Base-by-base conservation (phyloP, 2,888 invertebrate species). In the Rhodophaea formosa region DNA sequence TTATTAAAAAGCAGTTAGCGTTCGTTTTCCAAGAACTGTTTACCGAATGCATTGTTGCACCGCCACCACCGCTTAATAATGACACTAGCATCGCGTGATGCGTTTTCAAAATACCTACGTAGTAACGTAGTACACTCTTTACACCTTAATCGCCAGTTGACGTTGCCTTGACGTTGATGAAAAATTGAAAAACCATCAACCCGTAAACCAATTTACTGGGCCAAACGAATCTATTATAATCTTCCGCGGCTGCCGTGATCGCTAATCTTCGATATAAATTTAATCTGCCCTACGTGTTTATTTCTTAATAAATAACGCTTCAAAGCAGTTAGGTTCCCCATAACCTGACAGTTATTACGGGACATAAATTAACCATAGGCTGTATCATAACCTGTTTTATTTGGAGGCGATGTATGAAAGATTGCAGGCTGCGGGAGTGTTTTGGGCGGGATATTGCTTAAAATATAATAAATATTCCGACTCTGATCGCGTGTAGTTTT, bases 401-500 rank as follows among this genome's bases (percentile, higher is more conserved):
- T 54, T 51, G 8, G 32, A 14, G 30, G n/a, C 17, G 12, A 30
- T 29, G 15, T 47, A 53, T 54, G 32, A 45, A 54, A 55, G 12
- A 35, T 55, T 44, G 14, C 45, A n/a, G 17, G 12, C 45, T 32
- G 14, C 45, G 16, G 17, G 12, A 46, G 45, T 14, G 30, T 30
- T 30, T 14, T 30, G 30, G 29, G 47, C 29, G 29, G 47, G 17
- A 8, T 46, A 23, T 17, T 23, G 29, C 29, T 47, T 49, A 32
- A 49, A 53, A 49, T 35, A 46, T 14, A 39, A 15, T n/a, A 39
- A 54, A 56, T 72, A 70, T 70, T 66, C 59, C 66, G 51, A 59
- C 30, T 62, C 69, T 65, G 70, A 70, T 73, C 72, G 66, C 69
- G 70, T 73, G 68, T 70, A 70, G 77, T 70, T 76, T 77, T 81